Evolutionary conservation across 2,888 invertebrate species (phyloP), one percentile per base, ranked within the genome.

Genomic region (Thymelicus sylvestris): DNA sequence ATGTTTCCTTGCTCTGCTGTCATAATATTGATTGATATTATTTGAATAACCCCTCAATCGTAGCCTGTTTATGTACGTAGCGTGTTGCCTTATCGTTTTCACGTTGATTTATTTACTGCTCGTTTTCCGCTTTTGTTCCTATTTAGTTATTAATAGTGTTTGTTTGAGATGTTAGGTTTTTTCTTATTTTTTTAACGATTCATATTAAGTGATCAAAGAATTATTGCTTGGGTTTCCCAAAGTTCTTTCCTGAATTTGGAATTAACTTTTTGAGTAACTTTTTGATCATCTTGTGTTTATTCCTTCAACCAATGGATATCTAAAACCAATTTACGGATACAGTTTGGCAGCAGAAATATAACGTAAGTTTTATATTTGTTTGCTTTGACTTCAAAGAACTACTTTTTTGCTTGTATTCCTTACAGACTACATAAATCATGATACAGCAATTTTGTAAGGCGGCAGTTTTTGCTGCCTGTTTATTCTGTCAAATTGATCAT

Each of bases 401-500:
- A 6, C 44, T 24, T 55, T 24, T 55, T 55, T 55, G 19, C 12
- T 24, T 55, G 55, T 55, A 55, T 12, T 24, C 24, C 55, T 55
- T 52, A 24, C 19, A 55, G 55, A 55, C 12, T 55, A 55, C 55
- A 55, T 55, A 59, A 59, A 59, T 38, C 59, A 59, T 39, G 59
- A 59, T 39, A 59, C 59, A n/a, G 59, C 59, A n/a, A 39, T 66
- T 66, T 59, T 15, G 57, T 65, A 47, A 15, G 44, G 7, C 72
- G 60, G 52, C 63, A 68, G 69, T 71, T 75, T 67, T 79, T 78
- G 76, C 78, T 80, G 74, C 76, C 60, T 75, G 39, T 13, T 76
- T 72, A 76, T 66, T 77, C 75, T 73, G 70, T 74, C 76, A 78
- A 83, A 85, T 85, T 81, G 80, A 81, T 79, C 78, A 77, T 74